These are phyloP conservation scores for Andricus grossulariae DNA, from an alignment of 1,140 invertebrate genomes.

Conservation along the genomic window DNA sequence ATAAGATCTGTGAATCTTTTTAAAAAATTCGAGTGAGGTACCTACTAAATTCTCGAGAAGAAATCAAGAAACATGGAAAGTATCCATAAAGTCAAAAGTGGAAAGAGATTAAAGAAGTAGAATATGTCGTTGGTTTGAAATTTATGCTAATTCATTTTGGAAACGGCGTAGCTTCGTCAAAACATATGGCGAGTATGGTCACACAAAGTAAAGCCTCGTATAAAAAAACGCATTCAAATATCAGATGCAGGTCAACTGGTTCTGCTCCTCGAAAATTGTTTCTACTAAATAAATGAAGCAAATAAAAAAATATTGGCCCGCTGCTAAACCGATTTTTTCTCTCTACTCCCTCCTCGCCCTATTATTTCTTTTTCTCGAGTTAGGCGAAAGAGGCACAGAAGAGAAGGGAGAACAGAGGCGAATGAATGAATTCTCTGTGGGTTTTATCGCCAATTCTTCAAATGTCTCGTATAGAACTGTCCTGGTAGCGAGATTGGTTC, in stretches of 20 bases:
- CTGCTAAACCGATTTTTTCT: neutral
- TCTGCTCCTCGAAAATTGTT: conserved; percentile 8
- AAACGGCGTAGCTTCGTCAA: conserved; percentile 21
- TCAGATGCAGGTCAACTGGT: conserved; percentile 17
- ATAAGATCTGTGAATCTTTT: too few relatives aligned
- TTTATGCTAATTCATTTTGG: conserved; percentile 27
- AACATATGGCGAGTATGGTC: conserved; percentile 16
- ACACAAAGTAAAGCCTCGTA: conserved; percentile 15
- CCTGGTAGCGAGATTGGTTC: conserved; percentile 43
- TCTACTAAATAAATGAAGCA: conserved; percentile 28
- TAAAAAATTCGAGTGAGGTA: too few relatives aligned
- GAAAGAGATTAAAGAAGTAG: conserved; percentile 9
- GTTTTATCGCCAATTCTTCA: conserved; percentile 64
- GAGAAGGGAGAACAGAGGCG: conserved; percentile 37
- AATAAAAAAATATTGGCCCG: neutral
- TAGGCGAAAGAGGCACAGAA: conserved; percentile 23
- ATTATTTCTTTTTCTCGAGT: conserved; percentile 16
- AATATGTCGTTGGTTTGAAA: conserved; percentile 22
- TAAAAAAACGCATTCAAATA: neutral
- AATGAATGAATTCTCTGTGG: conserved; percentile 72
- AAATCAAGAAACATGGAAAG: too few relatives aligned
- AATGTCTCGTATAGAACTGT: conserved; percentile 61
- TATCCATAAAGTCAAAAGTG: neutral
- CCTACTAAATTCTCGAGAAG: too few relatives aligned
- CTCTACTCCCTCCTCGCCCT: neutral